Percentiles rank a stretch among this genome's conserved stretches.
Evolutionary conservation across 2,113 vertebrate species (phyloP).

Genomic region (Cisticola juncidis): DNA sequence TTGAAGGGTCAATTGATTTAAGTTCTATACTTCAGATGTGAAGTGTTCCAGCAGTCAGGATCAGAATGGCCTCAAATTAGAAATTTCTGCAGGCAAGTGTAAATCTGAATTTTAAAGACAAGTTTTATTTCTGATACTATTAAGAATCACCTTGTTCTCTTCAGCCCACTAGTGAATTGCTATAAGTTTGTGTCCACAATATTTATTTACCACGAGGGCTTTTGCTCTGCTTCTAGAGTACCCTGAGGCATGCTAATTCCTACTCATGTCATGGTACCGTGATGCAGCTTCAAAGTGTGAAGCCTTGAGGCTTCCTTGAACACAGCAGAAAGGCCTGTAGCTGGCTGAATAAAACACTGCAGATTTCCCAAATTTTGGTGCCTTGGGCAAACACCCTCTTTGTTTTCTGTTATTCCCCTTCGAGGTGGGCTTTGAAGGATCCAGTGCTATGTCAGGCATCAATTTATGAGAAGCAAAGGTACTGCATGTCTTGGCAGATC

Average conservation of each 20-base stretch:
- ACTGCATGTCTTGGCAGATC: neutral
- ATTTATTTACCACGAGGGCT: conserved; percentile 28
- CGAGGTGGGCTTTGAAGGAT: conserved; percentile 27
- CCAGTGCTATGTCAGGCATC: neutral
- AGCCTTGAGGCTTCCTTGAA: conserved; percentile 32
- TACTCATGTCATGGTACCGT: neutral
- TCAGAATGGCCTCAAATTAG: neutral
- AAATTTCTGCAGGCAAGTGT: neutral
- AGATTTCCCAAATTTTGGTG: conserved; percentile 11
- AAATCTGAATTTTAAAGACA: neutral
- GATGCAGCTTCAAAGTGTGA: conserved; percentile 29
- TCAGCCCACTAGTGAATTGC: neutral
- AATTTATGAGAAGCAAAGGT: neutral
- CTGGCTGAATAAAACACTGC: conserved; percentile 41
- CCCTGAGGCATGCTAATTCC: conserved; percentile 44
- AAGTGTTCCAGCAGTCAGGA: neutral
- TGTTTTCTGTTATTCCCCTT: neutral
- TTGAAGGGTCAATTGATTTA: neutral
- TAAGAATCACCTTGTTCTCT: neutral
- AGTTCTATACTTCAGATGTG: neutral
- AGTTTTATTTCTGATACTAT: neutral
- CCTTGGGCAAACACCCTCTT: conserved; percentile 28
- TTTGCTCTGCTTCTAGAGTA: conserved; percentile 56
- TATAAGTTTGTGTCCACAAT: conserved; percentile 20
- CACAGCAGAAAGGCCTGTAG: neutral